phyloP scores from a whole-genome alignment of 2,113 vertebrate genomes.

The Rhabdornis inornatus region DNA sequence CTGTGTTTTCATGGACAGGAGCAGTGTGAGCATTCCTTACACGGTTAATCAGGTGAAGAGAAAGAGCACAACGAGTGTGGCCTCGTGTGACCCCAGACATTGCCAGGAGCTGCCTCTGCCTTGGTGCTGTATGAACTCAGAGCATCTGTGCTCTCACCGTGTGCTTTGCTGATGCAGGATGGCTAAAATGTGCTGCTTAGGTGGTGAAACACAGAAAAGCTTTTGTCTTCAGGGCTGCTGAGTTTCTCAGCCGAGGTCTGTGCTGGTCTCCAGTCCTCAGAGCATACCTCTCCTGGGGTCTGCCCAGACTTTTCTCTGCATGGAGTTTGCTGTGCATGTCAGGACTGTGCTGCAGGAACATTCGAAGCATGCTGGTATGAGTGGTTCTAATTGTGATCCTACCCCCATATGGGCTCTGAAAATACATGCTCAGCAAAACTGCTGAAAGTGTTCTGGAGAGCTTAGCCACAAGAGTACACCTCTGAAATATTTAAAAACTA shows the following conservation, averaged over 20 bases:
- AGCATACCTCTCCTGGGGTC: neutral
- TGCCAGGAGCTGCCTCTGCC: neutral
- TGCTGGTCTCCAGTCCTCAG: neutral
- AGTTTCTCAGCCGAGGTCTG: neutral
- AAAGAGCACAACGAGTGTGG: neutral
- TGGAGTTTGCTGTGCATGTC: neutral
- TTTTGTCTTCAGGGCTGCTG: neutral
- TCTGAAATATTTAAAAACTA: constrained; percentile 33
- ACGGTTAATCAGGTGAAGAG: neutral
- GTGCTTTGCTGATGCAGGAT: neutral
- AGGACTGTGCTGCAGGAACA: neutral
- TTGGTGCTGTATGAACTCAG: neutral
- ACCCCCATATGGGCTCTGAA: neutral
- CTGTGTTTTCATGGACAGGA: neutral
- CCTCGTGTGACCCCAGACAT: neutral
- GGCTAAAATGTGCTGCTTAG: neutral
- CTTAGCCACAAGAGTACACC: neutral
- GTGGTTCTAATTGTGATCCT: neutral
- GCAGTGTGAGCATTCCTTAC: neutral
- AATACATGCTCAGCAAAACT: neutral
- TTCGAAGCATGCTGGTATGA: neutral
- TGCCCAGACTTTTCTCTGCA: neutral
- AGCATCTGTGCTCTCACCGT: neutral
- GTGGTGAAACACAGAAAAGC: neutral
- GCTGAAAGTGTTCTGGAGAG: neutral